Percentiles rank a stretch among this genome's conserved stretches.
Evolutionary conservation across 2,113 vertebrate species (phyloP).

Genomic region (Proterorhinus semilunaris): DNA sequence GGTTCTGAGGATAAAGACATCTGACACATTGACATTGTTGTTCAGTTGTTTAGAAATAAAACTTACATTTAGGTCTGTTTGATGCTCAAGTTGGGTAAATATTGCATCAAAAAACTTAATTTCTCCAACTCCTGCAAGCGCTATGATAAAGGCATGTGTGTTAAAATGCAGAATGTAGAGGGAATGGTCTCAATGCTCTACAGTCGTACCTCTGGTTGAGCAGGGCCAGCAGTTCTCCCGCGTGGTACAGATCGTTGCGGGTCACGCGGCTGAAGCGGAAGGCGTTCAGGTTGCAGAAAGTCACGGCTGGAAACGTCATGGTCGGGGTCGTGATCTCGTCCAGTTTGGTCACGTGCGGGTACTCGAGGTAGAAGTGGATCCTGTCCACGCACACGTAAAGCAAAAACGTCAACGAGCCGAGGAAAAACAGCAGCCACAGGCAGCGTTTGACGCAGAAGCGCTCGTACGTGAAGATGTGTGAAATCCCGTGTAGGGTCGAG

Average conservation of each 20-base stretch:
- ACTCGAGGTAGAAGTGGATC: constrained; percentile 94
- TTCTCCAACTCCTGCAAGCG: too few relatives aligned
- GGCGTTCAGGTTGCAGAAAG: constrained; percentile 97
- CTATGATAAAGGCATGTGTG: too few relatives aligned
- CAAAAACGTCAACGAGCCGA: constrained; percentile 88
- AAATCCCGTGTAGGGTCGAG: constrained; percentile 94
- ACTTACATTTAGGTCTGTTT: too few relatives aligned
- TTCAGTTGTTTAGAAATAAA: too few relatives aligned
- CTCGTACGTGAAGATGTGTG: constrained; percentile 97
- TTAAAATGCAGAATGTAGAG: too few relatives aligned
- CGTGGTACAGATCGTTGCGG: constrained; percentile 97
- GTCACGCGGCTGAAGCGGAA: constrained; percentile 95
- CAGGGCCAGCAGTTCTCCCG: constrained; percentile 92
- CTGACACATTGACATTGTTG: too few relatives aligned
- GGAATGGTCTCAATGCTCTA: background rate
- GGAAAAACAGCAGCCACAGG: constrained; percentile 90
- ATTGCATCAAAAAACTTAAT: too few relatives aligned
- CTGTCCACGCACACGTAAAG: constrained; percentile 91
- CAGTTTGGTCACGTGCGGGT: constrained; percentile 96
- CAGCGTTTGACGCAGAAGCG: constrained; percentile 87
- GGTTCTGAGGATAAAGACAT: too few relatives aligned
- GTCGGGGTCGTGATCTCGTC: constrained; percentile 89
- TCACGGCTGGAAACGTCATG: constrained; percentile 93
- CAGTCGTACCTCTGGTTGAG: constrained; percentile 92
- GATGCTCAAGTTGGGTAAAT: too few relatives aligned